These are phyloP conservation scores for Homarus americanus DNA, from an alignment of 1,140 invertebrate species.

Conservation along the genomic window DNA sequence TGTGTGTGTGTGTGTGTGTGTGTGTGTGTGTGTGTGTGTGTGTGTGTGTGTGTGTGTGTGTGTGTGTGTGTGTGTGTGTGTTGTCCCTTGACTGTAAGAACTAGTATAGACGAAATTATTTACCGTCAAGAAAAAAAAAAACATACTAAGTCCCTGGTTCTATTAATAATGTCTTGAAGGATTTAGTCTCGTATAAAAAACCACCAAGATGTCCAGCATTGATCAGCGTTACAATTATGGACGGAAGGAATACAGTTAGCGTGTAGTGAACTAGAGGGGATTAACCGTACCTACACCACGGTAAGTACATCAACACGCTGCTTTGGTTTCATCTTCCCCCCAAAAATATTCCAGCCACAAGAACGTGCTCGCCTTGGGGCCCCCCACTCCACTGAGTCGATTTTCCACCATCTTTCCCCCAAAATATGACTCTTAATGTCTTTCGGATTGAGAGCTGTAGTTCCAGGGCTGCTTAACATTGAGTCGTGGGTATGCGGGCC, in stretches of 20 bases:
- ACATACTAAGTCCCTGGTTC: no score
- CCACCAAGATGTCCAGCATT: not conserved
- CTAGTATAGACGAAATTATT: no score
- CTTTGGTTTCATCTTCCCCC: slow-evolving; percentile 38
- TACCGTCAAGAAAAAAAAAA: no score
- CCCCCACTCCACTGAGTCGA: not conserved
- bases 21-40: no score
- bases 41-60: no score
- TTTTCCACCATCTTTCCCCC: not conserved
- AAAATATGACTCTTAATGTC: slow-evolving; percentile 29
- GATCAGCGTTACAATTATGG: not conserved
- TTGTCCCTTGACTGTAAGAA: no score
- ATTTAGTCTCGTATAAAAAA: no score
- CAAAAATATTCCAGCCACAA: slow-evolving; percentile 38
- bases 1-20: no score
- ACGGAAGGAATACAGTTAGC: not conserved
- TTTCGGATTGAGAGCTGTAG: not conserved
- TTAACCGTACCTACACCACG: not conserved
- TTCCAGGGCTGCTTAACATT: not conserved
- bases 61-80: no score
- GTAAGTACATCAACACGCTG: slow-evolving; percentile 23
- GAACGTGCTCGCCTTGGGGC: slow-evolving; percentile 16
- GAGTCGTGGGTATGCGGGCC: slow-evolving; percentile 45
- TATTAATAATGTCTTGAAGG: no score
- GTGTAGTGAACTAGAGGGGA: not conserved